Evolutionary conservation across 2,888 invertebrate genomes (phyloP).

Genomic region (Sympetrum striolatum): DNA sequence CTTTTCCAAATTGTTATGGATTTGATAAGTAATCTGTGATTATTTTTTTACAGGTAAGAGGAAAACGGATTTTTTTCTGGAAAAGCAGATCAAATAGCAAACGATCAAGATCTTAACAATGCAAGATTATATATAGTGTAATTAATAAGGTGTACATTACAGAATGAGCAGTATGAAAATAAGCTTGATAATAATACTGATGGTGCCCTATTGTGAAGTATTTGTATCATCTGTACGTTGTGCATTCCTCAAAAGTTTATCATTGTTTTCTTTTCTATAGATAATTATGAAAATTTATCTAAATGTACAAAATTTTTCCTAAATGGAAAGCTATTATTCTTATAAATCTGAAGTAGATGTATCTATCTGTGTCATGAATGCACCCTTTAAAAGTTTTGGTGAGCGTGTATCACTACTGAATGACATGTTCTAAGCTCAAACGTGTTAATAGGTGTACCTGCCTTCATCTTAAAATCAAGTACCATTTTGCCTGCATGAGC

Average conservation of each 20-base stretch:
- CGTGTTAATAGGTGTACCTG: slow-evolving; percentile 24
- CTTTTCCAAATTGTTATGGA: no score
- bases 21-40: no score
- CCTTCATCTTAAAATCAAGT: slow-evolving; percentile 14
- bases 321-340: slow-evolving; percentile 4
- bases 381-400: slow-evolving; percentile 13
- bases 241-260: slow-evolving; percentile 24
- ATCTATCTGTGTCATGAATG: slow-evolving; percentile 1
- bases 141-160: neutral
- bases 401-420: neutral
- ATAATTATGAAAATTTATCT: neutral
- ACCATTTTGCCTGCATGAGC: slow-evolving; percentile 17
- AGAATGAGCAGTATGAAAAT: neutral
- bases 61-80: neutral
- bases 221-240: slow-evolving; percentile 29
- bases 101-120: neutral
- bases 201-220: slow-evolving; percentile 24
- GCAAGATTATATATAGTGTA: neutral
- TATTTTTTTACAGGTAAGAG: neutral
- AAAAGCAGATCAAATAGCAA: neutral
- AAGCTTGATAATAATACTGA: slow-evolving; percentile 9
- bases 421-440: slow-evolving; percentile 13
- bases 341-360: slow-evolving; percentile 22
- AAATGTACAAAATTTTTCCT: slow-evolving; percentile 26
- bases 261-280: slow-evolving; percentile 7